These are phyloP conservation scores for Megalopta genalis DNA, from an alignment of 1,140 invertebrate genomes.

Conservation along the genomic window DNA sequence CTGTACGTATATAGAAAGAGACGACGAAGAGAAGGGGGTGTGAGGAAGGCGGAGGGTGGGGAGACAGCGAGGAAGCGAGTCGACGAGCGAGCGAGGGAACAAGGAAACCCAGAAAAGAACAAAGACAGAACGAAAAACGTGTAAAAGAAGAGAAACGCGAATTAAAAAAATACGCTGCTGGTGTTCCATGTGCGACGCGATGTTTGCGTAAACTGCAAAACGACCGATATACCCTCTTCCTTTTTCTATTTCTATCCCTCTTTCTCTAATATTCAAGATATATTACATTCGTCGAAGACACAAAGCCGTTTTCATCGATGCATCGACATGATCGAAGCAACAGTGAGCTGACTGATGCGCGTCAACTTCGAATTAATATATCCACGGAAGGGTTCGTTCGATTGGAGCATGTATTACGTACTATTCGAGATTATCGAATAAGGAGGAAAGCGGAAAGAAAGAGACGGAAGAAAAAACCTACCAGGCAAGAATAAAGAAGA, in stretches of 20 bases:
- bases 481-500: conserved; percentile 8
- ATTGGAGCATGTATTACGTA: background rate
- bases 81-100: conserved; percentile 10
- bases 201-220: conserved; percentile 13
- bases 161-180: conserved; percentile 21
- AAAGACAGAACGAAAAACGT: conserved; percentile 20
- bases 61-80: conserved; percentile 1
- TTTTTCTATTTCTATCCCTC: background rate
- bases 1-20: conserved; percentile 44
- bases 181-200: conserved; percentile 20
- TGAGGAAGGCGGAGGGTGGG: conserved; percentile 36
- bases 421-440: background rate
- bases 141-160: conserved; percentile 29
- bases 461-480: conserved; percentile 34
- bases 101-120: conserved; percentile 8
- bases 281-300: background rate
- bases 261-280: background rate
- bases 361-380: background rate
- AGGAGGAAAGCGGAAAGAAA: background rate
- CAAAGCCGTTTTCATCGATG: conserved; percentile 8
- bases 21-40: conserved; percentile 38
- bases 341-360: background rate
- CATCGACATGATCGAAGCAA: background rate
- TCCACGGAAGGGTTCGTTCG: background rate
- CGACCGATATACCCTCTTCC: background rate